phyloP scores from a whole-genome alignment of 1,140 invertebrate species.

The Phthorimaea operculella region DNA sequence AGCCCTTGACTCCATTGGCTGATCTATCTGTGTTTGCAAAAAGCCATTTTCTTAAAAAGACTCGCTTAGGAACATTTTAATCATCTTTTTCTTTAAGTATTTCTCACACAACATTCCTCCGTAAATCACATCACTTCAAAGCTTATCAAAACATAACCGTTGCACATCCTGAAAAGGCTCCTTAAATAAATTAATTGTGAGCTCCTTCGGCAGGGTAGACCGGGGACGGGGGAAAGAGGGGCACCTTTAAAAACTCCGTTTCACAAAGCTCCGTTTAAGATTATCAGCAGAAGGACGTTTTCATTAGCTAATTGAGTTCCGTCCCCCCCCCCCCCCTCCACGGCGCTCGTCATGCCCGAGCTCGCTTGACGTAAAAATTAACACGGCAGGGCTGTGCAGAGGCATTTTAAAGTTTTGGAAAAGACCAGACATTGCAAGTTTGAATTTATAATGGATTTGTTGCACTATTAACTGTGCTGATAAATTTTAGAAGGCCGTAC shows the following conservation, averaged over 20 bases:
- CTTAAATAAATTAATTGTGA: neutral
- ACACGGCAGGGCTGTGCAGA: neutral
- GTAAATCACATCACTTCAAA: neutral
- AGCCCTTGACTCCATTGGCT: too few relatives aligned
- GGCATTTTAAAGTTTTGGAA: neutral
- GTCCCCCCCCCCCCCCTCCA: slow-evolving; percentile 20
- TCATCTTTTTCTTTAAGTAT: too few relatives aligned
- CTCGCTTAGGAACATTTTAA: too few relatives aligned
- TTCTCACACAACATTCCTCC: too few relatives aligned
- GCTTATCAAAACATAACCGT: neutral
- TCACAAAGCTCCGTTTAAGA: slow-evolving; percentile 27
- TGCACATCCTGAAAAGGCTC: neutral
- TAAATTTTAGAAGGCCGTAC: too few relatives aligned
- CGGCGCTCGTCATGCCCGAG: slow-evolving; percentile 10
- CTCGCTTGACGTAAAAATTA: slow-evolving; percentile 2
- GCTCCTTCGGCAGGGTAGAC: neutral
- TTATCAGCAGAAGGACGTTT: slow-evolving; percentile 38
- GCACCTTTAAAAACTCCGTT: slow-evolving; percentile 18
- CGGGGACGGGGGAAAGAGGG: too few relatives aligned
- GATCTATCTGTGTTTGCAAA: too few relatives aligned
- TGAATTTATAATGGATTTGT: too few relatives aligned
- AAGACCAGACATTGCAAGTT: neutral
- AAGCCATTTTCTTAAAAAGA: too few relatives aligned
- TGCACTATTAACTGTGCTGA: too few relatives aligned
- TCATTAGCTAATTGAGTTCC: slow-evolving; percentile 59